These are phyloP conservation scores for Allophyes oxyacanthae DNA, from an alignment of 2,888 invertebrate species.

Conservation along the genomic window DNA sequence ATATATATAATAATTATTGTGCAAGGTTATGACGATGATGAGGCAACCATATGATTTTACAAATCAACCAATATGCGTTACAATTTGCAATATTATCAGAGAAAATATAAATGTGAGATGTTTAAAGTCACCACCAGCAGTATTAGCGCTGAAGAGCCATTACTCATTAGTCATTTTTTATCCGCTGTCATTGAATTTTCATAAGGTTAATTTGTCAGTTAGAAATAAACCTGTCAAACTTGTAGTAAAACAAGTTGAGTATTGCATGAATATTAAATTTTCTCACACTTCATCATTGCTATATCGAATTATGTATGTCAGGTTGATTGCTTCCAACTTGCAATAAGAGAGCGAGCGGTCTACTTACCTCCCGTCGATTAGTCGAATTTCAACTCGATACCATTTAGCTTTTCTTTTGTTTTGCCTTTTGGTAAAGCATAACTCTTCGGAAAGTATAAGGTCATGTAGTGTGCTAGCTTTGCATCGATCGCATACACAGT, in stretches of 20 bases:
- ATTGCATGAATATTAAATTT: slow-evolving; percentile 56
- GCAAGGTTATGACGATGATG: too few relatives aligned
- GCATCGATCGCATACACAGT: slow-evolving; percentile 67
- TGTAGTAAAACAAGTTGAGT: slow-evolving; percentile 50
- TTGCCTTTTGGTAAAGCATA: slow-evolving; percentile 38
- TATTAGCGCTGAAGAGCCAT: slow-evolving; percentile 15
- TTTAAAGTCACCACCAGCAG: background rate
- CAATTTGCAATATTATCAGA: too few relatives aligned
- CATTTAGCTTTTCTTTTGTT: background rate
- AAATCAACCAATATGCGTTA: too few relatives aligned
- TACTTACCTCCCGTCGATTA: background rate
- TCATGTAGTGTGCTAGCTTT: slow-evolving; percentile 51
- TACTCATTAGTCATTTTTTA: slow-evolving; percentile 35
- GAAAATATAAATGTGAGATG: background rate
- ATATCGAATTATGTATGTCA: slow-evolving; percentile 43
- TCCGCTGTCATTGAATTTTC: slow-evolving; percentile 39
- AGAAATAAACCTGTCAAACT: slow-evolving; percentile 44
- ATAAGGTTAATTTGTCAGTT: slow-evolving; percentile 41
- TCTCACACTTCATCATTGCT: slow-evolving; percentile 50
- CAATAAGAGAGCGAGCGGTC: slow-evolving; percentile 19
- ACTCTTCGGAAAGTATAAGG: slow-evolving; percentile 65
- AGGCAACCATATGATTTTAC: too few relatives aligned
- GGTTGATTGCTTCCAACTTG: slow-evolving; percentile 35
- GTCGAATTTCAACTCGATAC: background rate
- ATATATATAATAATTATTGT: too few relatives aligned